Conservation (phyloP, 2,113 vertebrate species). For the Garra rufa region DNA sequence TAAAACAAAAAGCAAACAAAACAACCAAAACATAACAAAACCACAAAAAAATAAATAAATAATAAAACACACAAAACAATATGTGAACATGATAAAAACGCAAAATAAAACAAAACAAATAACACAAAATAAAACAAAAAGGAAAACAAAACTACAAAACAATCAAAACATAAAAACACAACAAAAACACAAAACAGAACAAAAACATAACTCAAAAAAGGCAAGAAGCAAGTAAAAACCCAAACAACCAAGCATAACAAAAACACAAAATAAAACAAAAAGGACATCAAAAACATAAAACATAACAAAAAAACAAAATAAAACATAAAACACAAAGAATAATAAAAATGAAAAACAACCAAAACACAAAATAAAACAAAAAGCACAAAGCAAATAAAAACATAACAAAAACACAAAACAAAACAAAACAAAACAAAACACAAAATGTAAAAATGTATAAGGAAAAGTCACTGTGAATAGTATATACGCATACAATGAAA, state of each 20-base stretch:
- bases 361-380: background rate
- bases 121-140: background rate
- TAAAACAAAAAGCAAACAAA: background rate
- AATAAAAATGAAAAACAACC: background rate
- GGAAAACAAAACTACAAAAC: background rate
- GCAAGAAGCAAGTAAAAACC: no score
- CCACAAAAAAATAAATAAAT: background rate
- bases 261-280: background rate
- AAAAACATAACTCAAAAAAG: no score
- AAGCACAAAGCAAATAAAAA: background rate
- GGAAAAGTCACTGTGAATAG: background rate
- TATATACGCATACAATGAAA: background rate
- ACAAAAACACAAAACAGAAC: background rate
- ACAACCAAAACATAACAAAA: background rate
- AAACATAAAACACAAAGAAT: background rate
- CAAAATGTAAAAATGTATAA: background rate
- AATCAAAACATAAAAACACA: background rate
- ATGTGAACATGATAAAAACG: background rate
- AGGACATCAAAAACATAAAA: background rate
- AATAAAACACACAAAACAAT: background rate
- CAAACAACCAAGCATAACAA: no score
- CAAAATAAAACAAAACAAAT: background rate
- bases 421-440: background rate
- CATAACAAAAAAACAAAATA: background rate
- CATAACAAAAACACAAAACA: background rate